Percentiles rank a stretch among this genome's conserved stretches.
Evolutionary conservation across 1,140 invertebrate genomes (phyloP).

Genomic region (Atta cephalotes): DNA sequence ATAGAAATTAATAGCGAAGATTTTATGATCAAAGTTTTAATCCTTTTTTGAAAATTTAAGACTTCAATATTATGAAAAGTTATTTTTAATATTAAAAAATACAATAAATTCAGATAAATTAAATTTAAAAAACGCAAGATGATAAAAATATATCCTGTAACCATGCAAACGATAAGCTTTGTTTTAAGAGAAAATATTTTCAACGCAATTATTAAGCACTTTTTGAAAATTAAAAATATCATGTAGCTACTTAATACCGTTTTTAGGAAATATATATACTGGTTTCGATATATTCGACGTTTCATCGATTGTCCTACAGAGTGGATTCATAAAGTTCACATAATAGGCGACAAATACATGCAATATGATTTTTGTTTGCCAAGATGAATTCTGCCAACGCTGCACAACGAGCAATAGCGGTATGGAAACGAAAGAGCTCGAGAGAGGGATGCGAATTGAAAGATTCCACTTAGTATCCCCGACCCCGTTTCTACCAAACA

Average conservation of each 20-base stretch:
- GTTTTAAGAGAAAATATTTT: background rate
- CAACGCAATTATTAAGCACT: background rate
- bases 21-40: background rate
- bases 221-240: background rate
- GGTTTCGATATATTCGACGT: background rate
- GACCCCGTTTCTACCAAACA: constrained; percentile 14
- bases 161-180: background rate
- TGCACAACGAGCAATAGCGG: constrained; percentile 55
- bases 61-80: background rate
- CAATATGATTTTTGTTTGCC: constrained; percentile 72
- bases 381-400: constrained; percentile 64
- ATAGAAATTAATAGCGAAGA: background rate
- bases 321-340: constrained; percentile 12
- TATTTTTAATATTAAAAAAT: background rate
- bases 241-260: background rate
- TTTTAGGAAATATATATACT: background rate
- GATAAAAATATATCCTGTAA: background rate
- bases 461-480: constrained; percentile 38
- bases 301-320: constrained; percentile 28
- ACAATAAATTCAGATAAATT: background rate
- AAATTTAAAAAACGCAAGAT: background rate
- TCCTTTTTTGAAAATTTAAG: background rate
- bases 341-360: constrained; percentile 66
- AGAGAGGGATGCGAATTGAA: constrained; percentile 66
- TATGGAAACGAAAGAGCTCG: constrained; percentile 34